These are phyloP conservation scores for Rhynchotus rufescens DNA, from an alignment of 2,797 vertebrate species.

Conservation along the genomic window DNA sequence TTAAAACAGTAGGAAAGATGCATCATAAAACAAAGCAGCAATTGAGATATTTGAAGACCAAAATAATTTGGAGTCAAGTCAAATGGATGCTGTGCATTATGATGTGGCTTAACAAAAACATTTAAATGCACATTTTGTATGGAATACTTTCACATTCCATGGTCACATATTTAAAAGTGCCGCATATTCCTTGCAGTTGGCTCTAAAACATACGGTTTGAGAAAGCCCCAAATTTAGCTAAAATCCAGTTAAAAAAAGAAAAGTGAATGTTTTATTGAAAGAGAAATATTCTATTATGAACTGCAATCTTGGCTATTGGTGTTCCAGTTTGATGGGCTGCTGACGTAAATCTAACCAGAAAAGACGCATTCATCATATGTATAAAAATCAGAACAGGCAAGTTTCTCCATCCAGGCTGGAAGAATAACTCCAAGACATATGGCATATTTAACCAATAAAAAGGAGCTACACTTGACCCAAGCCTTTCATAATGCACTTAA, in stretches of 20 bases:
- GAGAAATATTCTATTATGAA: background rate
- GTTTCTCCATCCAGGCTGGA: background rate
- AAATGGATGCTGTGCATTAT: conserved; percentile 14
- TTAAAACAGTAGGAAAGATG: background rate
- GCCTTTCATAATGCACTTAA: conserved; percentile 43
- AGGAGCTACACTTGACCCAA: conserved; percentile 10
- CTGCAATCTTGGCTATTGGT: background rate
- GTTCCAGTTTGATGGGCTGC: background rate
- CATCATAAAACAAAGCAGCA: conserved; percentile 31
- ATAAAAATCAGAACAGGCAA: conserved; percentile 39
- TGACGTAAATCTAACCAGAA: background rate
- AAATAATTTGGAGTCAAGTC: background rate
- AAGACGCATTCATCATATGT: background rate
- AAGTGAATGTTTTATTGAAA: background rate
- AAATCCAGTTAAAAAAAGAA: conserved; percentile 6
- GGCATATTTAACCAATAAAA: background rate
- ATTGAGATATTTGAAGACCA: background rate
- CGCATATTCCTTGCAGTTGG: background rate
- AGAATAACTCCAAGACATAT: conserved; percentile 4
- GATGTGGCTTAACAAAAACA: conserved; percentile 47
- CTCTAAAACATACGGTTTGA: background rate
- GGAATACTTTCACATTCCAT: background rate
- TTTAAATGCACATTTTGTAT: background rate
- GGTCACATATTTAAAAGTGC: background rate
- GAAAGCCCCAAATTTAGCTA: background rate